phyloP scores from a whole-genome alignment of 2,888 invertebrate species.

The Lithophane socia region DNA sequence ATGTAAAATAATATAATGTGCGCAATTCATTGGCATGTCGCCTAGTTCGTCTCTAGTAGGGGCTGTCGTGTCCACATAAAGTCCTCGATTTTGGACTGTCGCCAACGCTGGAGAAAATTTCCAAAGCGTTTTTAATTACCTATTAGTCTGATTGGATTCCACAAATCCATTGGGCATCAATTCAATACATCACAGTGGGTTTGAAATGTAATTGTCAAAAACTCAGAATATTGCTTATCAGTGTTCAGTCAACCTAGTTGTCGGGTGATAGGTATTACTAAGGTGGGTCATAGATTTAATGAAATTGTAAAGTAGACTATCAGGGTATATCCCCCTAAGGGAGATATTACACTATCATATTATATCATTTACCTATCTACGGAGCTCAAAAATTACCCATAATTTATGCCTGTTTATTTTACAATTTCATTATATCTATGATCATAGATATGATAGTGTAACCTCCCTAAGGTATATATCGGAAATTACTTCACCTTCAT shows the following conservation, averaged over 20 bases:
- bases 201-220: neutral
- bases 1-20: constrained; percentile 32
- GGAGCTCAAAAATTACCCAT: no score
- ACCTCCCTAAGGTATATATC: neutral
- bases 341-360: no score
- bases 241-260: neutral
- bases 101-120: constrained; percentile 57
- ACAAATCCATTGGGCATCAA: neutral
- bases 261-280: neutral
- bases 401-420: no score
- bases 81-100: constrained; percentile 33
- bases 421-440: no score
- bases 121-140: constrained; percentile 17
- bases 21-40: constrained; percentile 46
- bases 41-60: constrained; percentile 42
- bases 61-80: constrained; percentile 34
- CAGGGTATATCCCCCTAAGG: no score
- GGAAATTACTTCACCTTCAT: neutral
- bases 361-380: no score
- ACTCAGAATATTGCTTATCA: neutral
- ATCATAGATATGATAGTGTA: no score
- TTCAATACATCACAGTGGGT: neutral
- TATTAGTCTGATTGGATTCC: neutral
- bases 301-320: no score
- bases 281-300: no score